These are phyloP conservation scores for Aphaenogaster rudis DNA, from an alignment of 1,140 invertebrate species.

Conservation along the genomic window DNA sequence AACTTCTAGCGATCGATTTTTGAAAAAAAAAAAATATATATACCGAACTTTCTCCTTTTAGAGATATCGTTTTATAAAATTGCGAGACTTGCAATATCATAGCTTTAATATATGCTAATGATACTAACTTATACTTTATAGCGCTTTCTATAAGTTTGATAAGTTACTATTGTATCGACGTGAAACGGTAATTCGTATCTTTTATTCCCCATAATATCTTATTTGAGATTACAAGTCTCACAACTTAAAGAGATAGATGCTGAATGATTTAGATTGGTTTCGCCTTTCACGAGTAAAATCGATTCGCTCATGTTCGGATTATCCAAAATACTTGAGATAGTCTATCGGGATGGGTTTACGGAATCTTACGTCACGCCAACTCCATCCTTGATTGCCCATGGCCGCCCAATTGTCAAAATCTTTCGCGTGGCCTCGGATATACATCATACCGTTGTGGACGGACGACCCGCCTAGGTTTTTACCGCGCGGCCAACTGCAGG, in stretches of 20 bases:
- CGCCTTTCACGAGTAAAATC: not conserved
- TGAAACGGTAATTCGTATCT: not conserved
- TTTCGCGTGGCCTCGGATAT: slow-evolving; percentile 91
- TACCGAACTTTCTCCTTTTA: not conserved
- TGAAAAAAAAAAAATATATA: not conserved
- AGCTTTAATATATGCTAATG: not conserved
- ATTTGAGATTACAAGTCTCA: not conserved
- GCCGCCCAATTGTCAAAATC: slow-evolving; percentile 93
- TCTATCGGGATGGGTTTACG: not conserved
- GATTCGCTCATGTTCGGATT: not conserved
- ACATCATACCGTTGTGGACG: slow-evolving; percentile 93
- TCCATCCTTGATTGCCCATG: slow-evolving; percentile 95
- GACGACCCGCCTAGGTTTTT: slow-evolving; percentile 94
- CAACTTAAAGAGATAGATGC: not conserved
- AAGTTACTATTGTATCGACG: not conserved
- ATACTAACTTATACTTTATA: slow-evolving; percentile 4
- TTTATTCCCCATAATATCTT: not conserved
- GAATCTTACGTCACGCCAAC: slow-evolving; percentile 91
- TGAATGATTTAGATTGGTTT: not conserved
- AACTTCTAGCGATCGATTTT: not conserved
- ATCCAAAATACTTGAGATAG: not conserved
- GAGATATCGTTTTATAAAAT: not conserved
- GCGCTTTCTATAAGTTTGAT: not conserved
- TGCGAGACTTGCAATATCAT: not conserved
- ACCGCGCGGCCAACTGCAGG: slow-evolving; percentile 94